Conservation (phyloP, 2,888 invertebrate species). For the Phortica magna region DNA sequence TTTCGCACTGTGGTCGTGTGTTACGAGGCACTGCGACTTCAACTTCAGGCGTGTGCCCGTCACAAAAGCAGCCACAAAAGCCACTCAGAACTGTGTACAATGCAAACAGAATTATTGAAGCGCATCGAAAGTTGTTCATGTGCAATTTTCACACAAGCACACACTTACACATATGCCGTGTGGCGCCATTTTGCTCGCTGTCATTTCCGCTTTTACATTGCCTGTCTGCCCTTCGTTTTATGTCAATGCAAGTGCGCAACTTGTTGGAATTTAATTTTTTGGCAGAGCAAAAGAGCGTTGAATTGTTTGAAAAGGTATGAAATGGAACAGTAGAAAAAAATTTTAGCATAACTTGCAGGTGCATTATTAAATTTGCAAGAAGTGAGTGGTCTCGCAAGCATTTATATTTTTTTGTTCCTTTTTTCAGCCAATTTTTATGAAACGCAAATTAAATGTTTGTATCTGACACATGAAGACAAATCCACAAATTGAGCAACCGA, state of each 20-base stretch:
- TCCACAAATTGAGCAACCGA: background rate
- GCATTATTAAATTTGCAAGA: too few species aligned
- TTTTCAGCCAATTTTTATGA: background rate
- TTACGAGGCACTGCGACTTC: constrained; percentile 38
- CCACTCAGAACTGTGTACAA: constrained; percentile 60
- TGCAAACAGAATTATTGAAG: constrained; percentile 70
- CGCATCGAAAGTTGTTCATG: constrained; percentile 56
- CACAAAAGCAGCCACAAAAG: constrained; percentile 58
- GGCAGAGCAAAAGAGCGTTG: too few species aligned
- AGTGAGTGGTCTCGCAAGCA: too few species aligned
- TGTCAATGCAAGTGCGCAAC: background rate
- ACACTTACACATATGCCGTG: constrained; percentile 4
- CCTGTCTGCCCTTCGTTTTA: background rate
- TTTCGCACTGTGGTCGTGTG: background rate
- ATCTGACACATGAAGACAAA: background rate
- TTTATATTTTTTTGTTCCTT: background rate
- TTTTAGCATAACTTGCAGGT: background rate
- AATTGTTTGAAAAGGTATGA: background rate
- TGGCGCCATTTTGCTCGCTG: background rate
- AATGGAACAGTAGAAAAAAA: background rate
- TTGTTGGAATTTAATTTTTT: constrained; percentile 8
- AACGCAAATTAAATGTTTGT: too few species aligned
- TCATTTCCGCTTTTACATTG: constrained; percentile 6
- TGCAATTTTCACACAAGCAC: constrained; percentile 43
- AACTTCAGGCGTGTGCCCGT: background rate